Evolutionary conservation across 2,797 vertebrate species (phyloP).

Genomic region (Bufotes viridis): DNA sequence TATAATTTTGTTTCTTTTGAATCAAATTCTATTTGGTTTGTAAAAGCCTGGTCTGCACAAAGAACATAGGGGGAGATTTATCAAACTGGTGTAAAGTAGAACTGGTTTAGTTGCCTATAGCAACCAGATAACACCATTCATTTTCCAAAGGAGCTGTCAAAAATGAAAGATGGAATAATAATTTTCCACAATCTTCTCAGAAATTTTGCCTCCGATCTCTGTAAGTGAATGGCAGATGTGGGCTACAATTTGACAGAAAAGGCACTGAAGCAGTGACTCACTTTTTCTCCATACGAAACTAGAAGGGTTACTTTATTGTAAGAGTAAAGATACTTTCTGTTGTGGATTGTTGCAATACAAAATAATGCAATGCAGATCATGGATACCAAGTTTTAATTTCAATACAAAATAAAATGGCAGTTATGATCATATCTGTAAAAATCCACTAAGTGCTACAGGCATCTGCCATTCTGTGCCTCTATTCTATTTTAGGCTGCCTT

Average conservation of each 20-base stretch:
- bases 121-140: no score
- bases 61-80: no score
- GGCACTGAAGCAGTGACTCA: not conserved
- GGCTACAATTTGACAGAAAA: not conserved
- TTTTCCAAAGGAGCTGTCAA: no score
- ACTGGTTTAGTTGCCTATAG: no score
- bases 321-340: not conserved
- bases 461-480: not conserved
- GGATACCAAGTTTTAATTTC: not conserved
- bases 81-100: no score
- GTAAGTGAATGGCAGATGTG: not conserved
- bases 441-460: not conserved
- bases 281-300: not conserved
- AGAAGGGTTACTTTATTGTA: not conserved
- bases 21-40: no score
- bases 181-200: not conserved
- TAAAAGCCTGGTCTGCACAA: no score
- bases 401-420: not conserved
- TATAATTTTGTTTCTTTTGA: no score
- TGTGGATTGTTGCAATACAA: not conserved
- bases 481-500: slow-evolving; percentile 14
- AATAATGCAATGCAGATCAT: not conserved
- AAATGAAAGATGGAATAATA: not conserved
- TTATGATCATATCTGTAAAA: not conserved
- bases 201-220: not conserved